Evolutionary conservation across 2,797 vertebrate species (phyloP).

Genomic region (Gymnothorax reevesii): DNA sequence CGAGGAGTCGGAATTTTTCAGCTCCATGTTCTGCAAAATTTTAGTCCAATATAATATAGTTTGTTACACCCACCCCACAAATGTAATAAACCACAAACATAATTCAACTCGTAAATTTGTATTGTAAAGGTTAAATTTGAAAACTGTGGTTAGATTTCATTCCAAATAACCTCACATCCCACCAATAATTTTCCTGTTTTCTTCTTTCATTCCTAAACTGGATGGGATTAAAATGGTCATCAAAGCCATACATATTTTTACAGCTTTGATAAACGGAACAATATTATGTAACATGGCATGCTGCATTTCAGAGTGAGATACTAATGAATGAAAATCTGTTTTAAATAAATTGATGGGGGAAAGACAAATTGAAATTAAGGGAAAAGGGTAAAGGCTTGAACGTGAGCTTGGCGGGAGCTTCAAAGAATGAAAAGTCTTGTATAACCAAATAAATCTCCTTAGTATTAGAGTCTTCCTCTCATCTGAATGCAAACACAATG

Average conservation of each 20-base stretch:
- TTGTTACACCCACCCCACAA: too few species aligned
- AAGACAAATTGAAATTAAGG: neutral
- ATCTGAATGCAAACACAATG: conserved; percentile 73
- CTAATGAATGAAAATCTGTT: conserved; percentile 17
- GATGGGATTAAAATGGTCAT: neutral
- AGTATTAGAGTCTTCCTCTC: conserved; percentile 50
- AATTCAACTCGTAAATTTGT: neutral
- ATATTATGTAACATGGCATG: neutral
- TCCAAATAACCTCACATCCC: neutral
- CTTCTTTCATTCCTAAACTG: neutral
- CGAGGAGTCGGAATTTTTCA: neutral
- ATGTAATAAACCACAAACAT: too few species aligned
- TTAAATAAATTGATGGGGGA: conserved; percentile 18
- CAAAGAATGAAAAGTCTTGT: conserved; percentile 34
- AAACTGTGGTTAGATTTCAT: neutral
- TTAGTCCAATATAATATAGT: neutral
- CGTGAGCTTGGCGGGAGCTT: conserved; percentile 28
- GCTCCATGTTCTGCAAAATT: neutral
- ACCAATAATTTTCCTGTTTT: neutral
- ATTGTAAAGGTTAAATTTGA: neutral
- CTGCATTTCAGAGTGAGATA: neutral
- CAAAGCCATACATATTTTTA: neutral
- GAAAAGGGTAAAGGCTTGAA: conserved; percentile 25
- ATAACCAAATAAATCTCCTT: conserved; percentile 43
- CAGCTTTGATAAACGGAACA: neutral